Evolutionary conservation across 2,797 vertebrate species (phyloP).

Genomic region (Cirrhinus mrigala): DNA sequence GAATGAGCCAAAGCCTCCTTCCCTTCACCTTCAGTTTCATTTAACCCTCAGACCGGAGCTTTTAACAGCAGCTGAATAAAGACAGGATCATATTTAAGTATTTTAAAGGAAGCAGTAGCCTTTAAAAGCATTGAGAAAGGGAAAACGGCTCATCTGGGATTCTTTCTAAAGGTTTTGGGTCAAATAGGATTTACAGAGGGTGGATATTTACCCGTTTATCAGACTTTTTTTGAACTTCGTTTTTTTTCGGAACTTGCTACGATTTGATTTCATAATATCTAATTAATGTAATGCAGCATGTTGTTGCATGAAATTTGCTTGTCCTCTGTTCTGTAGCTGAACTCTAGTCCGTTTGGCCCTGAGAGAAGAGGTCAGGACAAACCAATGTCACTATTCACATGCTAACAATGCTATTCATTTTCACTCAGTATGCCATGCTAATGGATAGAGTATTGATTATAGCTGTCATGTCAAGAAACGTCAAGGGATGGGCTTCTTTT

Average conservation of each 20-base stretch:
- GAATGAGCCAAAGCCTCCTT: conserved; percentile 40
- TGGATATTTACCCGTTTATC: conserved; percentile 24
- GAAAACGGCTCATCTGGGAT: conserved; percentile 24
- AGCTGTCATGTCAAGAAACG: conserved; percentile 23
- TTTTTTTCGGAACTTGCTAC: too few species aligned
- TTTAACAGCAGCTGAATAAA: conserved; percentile 41
- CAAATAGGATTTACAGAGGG: conserved; percentile 29
- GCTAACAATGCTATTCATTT: conserved; percentile 46
- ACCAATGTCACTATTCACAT: conserved; percentile 49
- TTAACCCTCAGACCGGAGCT: conserved; percentile 43
- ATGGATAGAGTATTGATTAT: conserved; percentile 47
- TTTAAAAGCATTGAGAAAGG: conserved; percentile 5
- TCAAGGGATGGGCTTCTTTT: conserved; percentile 29
- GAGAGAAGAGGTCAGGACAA: conserved; percentile 32
- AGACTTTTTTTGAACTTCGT: not conserved
- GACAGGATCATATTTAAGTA: conserved; percentile 35
- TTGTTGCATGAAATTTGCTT: conserved; percentile 19
- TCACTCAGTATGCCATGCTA: conserved; percentile 7
- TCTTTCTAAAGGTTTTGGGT: conserved; percentile 25
- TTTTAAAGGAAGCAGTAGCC: conserved; percentile 33
- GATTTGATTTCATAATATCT: too few species aligned
- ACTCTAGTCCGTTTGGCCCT: conserved; percentile 25
- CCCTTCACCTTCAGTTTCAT: conserved; percentile 46
- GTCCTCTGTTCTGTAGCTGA: conserved; percentile 8
- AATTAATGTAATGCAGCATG: too few species aligned